Conservation (phyloP, 1,140 invertebrate species). For the Agrilus planipennis region DNA sequence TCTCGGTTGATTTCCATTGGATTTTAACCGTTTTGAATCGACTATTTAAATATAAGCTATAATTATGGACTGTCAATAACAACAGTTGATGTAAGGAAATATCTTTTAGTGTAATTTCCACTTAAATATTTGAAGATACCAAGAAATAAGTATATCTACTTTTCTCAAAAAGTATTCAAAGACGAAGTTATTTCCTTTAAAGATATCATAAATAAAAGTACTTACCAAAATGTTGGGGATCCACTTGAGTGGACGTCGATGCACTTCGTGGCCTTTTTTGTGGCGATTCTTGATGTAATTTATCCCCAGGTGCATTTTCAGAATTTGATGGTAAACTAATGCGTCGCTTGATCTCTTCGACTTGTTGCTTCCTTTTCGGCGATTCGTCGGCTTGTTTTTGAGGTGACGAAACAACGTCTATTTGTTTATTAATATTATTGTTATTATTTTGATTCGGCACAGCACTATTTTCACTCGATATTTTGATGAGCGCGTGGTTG, state of each 20-base stretch:
- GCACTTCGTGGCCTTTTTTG: slow-evolving; percentile 59
- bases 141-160: too few species aligned
- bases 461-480: slow-evolving; percentile 2
- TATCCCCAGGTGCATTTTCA: slow-evolving; percentile 14
- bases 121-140: too few species aligned
- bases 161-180: too few species aligned
- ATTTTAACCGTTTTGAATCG: slow-evolving; percentile 40
- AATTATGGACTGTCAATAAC: too few species aligned
- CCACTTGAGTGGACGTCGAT: slow-evolving; percentile 67
- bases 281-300: slow-evolving; percentile 36
- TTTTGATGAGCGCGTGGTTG: slow-evolving; percentile 25
- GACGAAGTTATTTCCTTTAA: too few species aligned
- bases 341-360: slow-evolving; percentile 40
- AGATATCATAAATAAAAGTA: too few species aligned
- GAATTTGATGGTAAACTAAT: slow-evolving; percentile 51
- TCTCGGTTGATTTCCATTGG: slow-evolving; percentile 44
- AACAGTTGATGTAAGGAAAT: too few species aligned
- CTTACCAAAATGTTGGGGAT: slow-evolving; percentile 69
- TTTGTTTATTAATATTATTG: slow-evolving; percentile 2
- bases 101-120: too few species aligned
- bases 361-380: slow-evolving; percentile 19
- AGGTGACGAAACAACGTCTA: not conserved
- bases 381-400: slow-evolving; percentile 32
- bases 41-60: not conserved
- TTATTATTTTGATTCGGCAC: slow-evolving; percentile 2